phyloP scores from a whole-genome alignment of 2,797 vertebrate species.

The Pempheris klunzingeri region DNA sequence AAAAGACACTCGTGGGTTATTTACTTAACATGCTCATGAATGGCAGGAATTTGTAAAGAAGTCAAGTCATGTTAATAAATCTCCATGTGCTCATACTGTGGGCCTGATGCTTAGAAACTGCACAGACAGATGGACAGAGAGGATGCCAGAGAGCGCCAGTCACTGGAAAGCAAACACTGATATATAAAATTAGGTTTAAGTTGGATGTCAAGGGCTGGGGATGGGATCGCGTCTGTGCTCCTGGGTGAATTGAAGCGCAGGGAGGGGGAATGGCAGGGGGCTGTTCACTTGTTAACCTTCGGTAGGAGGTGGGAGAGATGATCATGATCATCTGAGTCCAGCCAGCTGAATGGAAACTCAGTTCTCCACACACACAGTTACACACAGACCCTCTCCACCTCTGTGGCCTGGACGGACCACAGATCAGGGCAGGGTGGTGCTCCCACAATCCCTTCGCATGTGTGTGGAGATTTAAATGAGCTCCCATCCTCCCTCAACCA shows the following conservation, averaged over 20 bases:
- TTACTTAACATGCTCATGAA: slow-evolving; percentile 58
- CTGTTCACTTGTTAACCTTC: slow-evolving; percentile 57
- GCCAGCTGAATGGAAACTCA: slow-evolving; percentile 34
- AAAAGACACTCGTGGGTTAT: slow-evolving; percentile 56
- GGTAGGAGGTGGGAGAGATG: slow-evolving; percentile 24
- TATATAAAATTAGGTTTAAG: slow-evolving; percentile 48
- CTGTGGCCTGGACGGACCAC: slow-evolving; percentile 27
- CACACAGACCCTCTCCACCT: slow-evolving; percentile 40
- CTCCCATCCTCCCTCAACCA: slow-evolving; percentile 24
- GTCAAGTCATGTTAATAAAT: slow-evolving; percentile 58
- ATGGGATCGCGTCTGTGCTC: slow-evolving; percentile 34
- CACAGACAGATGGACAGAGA: slow-evolving; percentile 41
- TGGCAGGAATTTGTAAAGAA: slow-evolving; percentile 59
- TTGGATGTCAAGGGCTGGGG: slow-evolving; percentile 38
- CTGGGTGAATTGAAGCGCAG: slow-evolving; percentile 17
- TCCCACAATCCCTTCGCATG: slow-evolving; percentile 47
- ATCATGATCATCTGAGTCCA: slow-evolving; percentile 48
- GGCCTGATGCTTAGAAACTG: slow-evolving; percentile 32
- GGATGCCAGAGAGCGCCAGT: slow-evolving; percentile 36
- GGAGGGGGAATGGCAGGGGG: slow-evolving; percentile 32
- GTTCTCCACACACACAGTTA: not conserved
- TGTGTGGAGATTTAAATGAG: slow-evolving; percentile 52
- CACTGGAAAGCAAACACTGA: slow-evolving; percentile 58
- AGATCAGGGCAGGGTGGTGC: slow-evolving; percentile 37
- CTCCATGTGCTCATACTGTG: slow-evolving; percentile 37